Percentiles rank a stretch among this genome's conserved stretches.
phyloP scores from a whole-genome alignment of 1,140 invertebrate species.

The Brachionus manjavacas region DNA sequence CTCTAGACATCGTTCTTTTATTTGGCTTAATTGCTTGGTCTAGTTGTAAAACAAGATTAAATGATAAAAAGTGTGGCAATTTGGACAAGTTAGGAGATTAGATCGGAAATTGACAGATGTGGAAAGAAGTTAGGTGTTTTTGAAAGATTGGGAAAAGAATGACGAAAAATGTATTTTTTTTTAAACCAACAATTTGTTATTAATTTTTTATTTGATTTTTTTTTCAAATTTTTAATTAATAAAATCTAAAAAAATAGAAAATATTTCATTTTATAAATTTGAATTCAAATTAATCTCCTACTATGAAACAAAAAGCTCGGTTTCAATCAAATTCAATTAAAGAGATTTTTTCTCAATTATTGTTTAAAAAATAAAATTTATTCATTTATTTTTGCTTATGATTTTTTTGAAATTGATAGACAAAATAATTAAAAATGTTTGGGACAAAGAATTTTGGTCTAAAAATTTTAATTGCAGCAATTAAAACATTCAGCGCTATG shows the following conservation, averaged over 20 bases:
- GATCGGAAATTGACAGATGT: background rate
- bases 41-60: constrained; percentile 42
- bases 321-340: background rate
- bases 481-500: too few relatives aligned
- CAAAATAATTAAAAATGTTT: too few relatives aligned
- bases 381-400: too few relatives aligned
- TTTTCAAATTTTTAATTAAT: background rate
- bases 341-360: too few relatives aligned
- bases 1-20: constrained; percentile 52
- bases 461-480: too few relatives aligned
- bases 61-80: background rate
- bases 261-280: background rate
- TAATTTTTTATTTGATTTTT: background rate
- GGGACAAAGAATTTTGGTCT: too few relatives aligned
- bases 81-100: background rate
- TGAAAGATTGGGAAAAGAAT: background rate
- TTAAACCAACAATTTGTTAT: background rate
- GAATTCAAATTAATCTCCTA: background rate
- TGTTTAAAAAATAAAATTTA: too few relatives aligned
- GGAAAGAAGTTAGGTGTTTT: background rate
- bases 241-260: constrained; percentile 33
- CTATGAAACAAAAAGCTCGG: background rate
- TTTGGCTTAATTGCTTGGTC: constrained; percentile 49
- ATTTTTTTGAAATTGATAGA: too few relatives aligned
- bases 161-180: background rate